Conservation (phyloP, 2,888 invertebrate species). For the Parelbella ahira region DNA sequence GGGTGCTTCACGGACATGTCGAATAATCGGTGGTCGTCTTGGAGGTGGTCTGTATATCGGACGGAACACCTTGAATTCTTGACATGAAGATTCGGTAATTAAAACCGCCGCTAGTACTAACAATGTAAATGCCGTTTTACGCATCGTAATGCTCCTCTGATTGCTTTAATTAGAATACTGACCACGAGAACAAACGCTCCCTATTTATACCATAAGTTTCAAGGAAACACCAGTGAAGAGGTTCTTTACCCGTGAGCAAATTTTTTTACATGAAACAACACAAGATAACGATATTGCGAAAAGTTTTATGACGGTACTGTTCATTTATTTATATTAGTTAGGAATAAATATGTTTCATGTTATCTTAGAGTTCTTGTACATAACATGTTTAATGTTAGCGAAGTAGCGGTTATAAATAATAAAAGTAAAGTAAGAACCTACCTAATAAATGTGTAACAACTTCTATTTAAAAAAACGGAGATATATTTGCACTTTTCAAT, state of each 20-base stretch:
- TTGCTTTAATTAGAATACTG: conserved; percentile 6
- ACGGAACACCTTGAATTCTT: conserved; percentile 30
- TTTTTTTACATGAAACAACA: too few relatives aligned
- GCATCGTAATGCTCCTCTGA: conserved; percentile 29
- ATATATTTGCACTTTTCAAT: too few relatives aligned
- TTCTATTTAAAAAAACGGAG: too few relatives aligned
- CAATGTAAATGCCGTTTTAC: conserved; percentile 29
- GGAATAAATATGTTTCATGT: too few relatives aligned
- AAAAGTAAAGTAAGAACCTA: too few relatives aligned
- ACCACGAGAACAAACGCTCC: background rate
- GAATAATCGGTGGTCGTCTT: conserved; percentile 30
- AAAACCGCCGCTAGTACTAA: conserved; percentile 31
- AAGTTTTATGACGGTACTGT: too few relatives aligned
- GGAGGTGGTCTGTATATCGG: conserved; percentile 38
- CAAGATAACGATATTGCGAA: too few relatives aligned
- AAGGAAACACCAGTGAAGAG: conserved; percentile 27
- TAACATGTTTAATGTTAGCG: too few relatives aligned
- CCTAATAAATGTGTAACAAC: too few relatives aligned
- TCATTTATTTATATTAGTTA: too few relatives aligned
- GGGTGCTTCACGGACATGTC: conserved; percentile 34
- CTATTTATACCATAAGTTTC: conserved; percentile 29
- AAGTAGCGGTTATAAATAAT: too few relatives aligned
- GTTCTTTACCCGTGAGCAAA: conserved; percentile 31
- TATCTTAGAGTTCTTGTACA: too few relatives aligned
- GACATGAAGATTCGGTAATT: conserved; percentile 34